Conservation (phyloP, 2,797 vertebrate genomes). For the Pachyuromys duprasi region DNA sequence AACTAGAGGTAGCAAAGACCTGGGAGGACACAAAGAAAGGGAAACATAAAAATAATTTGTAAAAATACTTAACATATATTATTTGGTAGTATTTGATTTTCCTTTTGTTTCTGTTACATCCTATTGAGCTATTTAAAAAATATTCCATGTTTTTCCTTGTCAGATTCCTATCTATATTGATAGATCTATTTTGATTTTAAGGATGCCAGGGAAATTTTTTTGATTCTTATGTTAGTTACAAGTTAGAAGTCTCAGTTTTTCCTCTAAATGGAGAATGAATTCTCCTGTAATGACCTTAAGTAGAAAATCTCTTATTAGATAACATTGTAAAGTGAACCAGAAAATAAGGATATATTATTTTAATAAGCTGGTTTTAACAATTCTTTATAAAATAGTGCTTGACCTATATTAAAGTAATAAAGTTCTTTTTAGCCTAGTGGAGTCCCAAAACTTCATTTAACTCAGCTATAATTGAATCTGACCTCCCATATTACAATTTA, state of each 20-base stretch:
- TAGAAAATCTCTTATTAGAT: not conserved
- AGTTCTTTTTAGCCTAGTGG: not conserved
- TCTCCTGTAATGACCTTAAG: not conserved
- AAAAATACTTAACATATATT: not conserved
- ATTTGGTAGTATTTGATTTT: not conserved
- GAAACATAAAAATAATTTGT: not conserved
- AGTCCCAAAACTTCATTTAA: not conserved
- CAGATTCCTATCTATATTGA: not conserved
- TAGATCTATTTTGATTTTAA: not conserved
- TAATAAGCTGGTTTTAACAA: not conserved
- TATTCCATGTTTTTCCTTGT: not conserved
- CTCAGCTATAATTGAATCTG: not conserved
- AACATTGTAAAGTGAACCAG: not conserved
- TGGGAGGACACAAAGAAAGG: not conserved
- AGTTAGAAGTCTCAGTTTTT: not conserved
- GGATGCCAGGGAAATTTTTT: not conserved
- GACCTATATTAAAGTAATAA: not conserved
- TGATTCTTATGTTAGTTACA: not conserved
- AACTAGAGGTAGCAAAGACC: not conserved
- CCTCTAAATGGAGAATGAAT: not conserved
- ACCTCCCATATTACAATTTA: not conserved
- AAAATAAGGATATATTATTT: not conserved
- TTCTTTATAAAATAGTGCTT: not conserved
- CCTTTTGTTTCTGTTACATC: not conserved
- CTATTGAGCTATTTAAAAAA: not conserved